These are phyloP conservation scores for Petaurus breviceps DNA, from an alignment of 2,113 vertebrate species.

Conservation along the genomic window DNA sequence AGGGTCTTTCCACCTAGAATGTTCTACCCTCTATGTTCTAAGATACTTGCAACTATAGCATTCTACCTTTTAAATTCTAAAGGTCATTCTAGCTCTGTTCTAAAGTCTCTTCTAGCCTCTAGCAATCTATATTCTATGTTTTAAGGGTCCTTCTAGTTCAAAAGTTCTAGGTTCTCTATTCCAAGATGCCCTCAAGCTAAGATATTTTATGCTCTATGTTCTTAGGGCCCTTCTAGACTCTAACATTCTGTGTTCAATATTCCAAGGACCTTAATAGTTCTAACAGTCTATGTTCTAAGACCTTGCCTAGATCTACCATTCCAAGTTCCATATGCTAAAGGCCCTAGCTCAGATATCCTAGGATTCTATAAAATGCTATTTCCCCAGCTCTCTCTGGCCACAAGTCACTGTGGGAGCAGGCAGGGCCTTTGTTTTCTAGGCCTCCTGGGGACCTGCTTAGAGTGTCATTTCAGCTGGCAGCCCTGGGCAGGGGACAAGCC, in stretches of 20 bases:
- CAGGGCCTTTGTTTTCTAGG: not conserved
- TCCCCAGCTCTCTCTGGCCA: not conserved
- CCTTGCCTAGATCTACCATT: not conserved
- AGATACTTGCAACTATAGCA: not conserved
- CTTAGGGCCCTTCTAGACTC: not conserved
- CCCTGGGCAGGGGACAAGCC: not conserved
- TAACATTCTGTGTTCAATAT: not conserved
- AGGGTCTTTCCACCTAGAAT: not conserved
- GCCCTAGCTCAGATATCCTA: not conserved
- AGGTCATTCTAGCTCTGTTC: not conserved
- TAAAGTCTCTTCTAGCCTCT: not conserved
- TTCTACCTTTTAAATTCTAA: not conserved
- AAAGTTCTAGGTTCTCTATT: not conserved
- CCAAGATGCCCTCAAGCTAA: not conserved
- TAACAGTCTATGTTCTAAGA: not conserved
- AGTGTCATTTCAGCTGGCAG: not conserved
- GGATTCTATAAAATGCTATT: not conserved
- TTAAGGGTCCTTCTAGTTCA: not conserved
- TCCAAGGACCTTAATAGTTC: not conserved
- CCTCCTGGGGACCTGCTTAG: not conserved
- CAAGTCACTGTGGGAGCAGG: not conserved
- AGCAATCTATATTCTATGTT: not conserved
- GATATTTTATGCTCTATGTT: not conserved
- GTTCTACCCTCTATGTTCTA: not conserved
- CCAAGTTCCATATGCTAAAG: not conserved